Conservation (phyloP, 2,113 vertebrate species). For the Dicrurus megarhynchus region DNA sequence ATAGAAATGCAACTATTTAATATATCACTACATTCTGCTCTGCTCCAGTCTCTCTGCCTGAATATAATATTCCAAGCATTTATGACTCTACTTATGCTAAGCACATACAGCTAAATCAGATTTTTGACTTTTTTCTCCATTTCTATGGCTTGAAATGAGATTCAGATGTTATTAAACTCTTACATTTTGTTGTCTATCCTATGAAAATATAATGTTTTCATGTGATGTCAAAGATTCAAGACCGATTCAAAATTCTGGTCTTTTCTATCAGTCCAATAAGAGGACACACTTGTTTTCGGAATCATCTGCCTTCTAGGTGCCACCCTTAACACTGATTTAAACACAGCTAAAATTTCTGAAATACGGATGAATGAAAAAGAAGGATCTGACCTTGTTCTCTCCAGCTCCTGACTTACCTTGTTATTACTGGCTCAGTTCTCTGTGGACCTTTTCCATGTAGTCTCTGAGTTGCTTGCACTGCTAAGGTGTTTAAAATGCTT, state of each 20-base stretch:
- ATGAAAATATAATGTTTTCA: not conserved
- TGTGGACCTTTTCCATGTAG: not conserved
- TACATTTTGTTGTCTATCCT: not conserved
- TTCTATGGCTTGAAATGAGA: not conserved
- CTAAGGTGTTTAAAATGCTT: not conserved
- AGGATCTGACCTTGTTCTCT: not conserved
- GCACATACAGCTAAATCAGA: not conserved
- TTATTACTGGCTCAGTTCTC: not conserved
- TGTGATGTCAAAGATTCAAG: not conserved
- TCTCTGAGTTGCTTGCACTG: not conserved
- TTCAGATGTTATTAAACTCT: not conserved
- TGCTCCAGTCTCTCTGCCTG: not conserved
- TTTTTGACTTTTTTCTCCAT: not conserved
- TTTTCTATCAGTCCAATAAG: not conserved
- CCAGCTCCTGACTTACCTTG: not conserved
- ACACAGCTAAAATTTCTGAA: not conserved
- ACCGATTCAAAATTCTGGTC: not conserved
- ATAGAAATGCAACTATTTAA: slow-evolving; percentile 1
- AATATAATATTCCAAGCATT: not conserved
- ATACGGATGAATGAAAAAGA: not conserved
- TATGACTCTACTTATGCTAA: not conserved
- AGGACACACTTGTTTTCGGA: not conserved
- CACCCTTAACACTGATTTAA: not conserved
- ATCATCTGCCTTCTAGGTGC: not conserved
- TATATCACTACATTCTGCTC: not conserved